Evolutionary conservation across 2,113 vertebrate genomes (phyloP), one percentile per base, ranked within the genome.

Genomic region (Chloebia gouldiae): DNA sequence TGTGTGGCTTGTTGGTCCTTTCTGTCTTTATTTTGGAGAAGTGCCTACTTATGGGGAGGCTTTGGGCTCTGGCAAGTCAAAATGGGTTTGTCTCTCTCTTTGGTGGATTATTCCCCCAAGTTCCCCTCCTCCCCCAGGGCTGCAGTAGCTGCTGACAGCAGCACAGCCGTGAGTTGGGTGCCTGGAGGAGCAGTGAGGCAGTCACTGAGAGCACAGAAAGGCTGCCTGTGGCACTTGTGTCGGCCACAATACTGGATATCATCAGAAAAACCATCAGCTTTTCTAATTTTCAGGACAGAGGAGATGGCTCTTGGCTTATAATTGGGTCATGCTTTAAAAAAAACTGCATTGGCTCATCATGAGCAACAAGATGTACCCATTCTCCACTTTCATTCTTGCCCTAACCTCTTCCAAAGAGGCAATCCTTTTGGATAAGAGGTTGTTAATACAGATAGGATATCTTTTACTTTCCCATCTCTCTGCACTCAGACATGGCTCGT

Each of bases 231-330:
- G 92, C 95, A 35, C n/a, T 86, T 6, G 2, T 89, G 93, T 82
- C 17, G 0, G 60, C 79, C 7, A 1, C 3, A 8, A 64, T 49
- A 53, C 3, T 8, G 63, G 71, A 81, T 97, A 91, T 93, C 94
- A 94, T 92, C 79, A 68, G 90, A 37, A 81, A 95, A 95, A 82
- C 14, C 70, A 93, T 93, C 73, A 92, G 86, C 79, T 75, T 90
- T 77, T 82, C 91, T 95, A 64, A 95, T 94, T 91, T 92, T 84
- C 71, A 75, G 88, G 86, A 94, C 78, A 86, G 86, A 80, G 81
- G 85, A 92, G 76, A 82, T 71, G 78, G 76, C 66, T 84, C 33
- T 85, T 11, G 2, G 54, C 81, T 93, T 61, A 54, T 92, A 96
- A 97, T 42, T 95, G 86, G 86, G 94, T 96, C 84, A 84, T 57